phyloP scores from a whole-genome alignment of 2,888 invertebrate genomes.

The Cephus pulcher region DNA sequence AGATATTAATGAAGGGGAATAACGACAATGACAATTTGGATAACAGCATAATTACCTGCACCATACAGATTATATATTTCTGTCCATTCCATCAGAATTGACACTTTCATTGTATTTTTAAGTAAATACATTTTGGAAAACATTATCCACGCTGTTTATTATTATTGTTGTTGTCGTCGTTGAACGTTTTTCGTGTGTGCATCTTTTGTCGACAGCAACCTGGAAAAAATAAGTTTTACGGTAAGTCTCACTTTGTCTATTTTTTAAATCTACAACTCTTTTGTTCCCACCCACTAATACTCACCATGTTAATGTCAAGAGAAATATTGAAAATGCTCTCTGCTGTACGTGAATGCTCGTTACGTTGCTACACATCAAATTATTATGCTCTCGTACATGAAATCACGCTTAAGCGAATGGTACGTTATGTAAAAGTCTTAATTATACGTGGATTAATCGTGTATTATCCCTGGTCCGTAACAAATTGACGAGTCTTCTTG shows the following conservation, averaged over 20 bases:
- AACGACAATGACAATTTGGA: constrained; percentile 9
- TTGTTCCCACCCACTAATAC: neutral
- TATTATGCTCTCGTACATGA: neutral
- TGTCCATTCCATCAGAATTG: constrained; percentile 56
- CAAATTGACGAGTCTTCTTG: neutral
- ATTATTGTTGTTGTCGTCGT: neutral
- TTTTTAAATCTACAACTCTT: neutral
- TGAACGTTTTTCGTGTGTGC: neutral
- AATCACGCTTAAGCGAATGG: neutral
- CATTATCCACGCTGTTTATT: constrained; percentile 1
- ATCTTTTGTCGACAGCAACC: neutral
- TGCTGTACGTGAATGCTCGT: neutral
- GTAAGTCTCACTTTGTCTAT: neutral
- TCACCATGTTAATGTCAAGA: neutral
- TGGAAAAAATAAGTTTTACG: neutral
- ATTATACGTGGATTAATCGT: neutral
- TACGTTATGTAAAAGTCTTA: neutral
- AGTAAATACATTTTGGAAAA: constrained; percentile 59
- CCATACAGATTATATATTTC: constrained; percentile 47
- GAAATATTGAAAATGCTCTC: neutral
- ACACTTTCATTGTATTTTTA: constrained; percentile 57
- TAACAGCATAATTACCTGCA: constrained; percentile 23
- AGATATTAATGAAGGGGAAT: neutral
- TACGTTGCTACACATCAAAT: neutral
- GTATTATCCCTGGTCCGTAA: neutral